Evolutionary conservation across 92 coral and sea anemone genomes (phyloP).

Genomic region (Diadumene lineata): DNA sequence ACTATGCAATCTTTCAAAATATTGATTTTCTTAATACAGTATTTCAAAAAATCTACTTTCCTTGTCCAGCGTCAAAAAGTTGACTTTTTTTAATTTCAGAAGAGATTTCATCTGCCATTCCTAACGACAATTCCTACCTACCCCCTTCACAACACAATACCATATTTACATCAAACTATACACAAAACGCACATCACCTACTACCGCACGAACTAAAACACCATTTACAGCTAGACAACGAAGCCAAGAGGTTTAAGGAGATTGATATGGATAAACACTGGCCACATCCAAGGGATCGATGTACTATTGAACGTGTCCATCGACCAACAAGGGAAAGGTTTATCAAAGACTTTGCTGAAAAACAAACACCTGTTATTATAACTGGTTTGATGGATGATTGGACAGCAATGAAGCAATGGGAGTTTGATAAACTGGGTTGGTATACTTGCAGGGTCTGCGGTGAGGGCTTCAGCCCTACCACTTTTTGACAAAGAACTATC

Average conservation of each 20-base stretch:
- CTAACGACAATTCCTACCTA: neutral
- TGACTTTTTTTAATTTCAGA: neutral
- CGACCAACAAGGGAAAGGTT: constrained; percentile 62
- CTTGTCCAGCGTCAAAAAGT: too few species aligned
- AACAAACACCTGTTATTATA: constrained; percentile 62
- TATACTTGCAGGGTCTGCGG: too few species aligned
- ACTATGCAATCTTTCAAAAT: too few species aligned
- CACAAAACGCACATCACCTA: constrained; percentile 15
- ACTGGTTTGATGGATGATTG: constrained; percentile 72
- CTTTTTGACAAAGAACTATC: too few species aligned
- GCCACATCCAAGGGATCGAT: constrained; percentile 33
- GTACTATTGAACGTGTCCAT: constrained; percentile 62
- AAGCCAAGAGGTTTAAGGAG: constrained; percentile 35
- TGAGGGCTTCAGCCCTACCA: too few species aligned
- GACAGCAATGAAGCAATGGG: constrained; percentile 64
- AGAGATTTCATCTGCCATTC: neutral
- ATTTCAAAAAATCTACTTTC: too few species aligned
- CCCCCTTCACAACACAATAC: constrained; percentile 17
- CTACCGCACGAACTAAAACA: constrained; percentile 72
- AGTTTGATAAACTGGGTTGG: constrained; percentile 71
- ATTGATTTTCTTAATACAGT: too few species aligned
- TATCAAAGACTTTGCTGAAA: constrained; percentile 49
- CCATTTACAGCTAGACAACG: constrained; percentile 29
- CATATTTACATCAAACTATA: constrained; percentile 26
- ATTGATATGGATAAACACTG: constrained; percentile 43